These are phyloP conservation scores for Drosophila parvula DNA, from an alignment of 1,140 invertebrate species.

Conservation along the genomic window DNA sequence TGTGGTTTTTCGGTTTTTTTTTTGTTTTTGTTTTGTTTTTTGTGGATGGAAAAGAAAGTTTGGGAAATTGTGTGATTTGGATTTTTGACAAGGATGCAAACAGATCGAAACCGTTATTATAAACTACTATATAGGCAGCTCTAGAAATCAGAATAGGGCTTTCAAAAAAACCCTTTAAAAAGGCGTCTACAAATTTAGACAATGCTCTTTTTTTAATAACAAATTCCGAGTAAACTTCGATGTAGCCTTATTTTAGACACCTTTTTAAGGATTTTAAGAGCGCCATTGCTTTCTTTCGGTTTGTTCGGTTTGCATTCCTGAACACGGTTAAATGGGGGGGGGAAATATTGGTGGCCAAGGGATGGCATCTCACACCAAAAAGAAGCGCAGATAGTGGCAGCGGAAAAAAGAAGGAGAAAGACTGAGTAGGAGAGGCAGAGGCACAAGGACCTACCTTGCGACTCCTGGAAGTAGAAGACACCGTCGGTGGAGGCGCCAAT, in stretches of 20 bases:
- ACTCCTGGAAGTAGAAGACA: conserved; percentile 45
- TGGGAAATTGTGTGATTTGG: background rate
- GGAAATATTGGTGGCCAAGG: background rate
- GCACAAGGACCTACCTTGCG: conserved; percentile 70
- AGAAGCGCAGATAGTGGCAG: conserved; percentile 13
- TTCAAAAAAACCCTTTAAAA: no score
- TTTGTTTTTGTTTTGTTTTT: no score
- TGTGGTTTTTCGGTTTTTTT: background rate
- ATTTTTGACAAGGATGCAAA: background rate
- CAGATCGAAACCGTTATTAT: background rate
- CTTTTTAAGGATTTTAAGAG: no score
- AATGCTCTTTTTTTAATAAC: no score
- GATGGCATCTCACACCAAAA: conserved; percentile 30
- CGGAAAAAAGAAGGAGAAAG: background rate
- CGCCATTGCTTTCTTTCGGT: no score
- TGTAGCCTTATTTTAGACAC: no score
- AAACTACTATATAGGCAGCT: no score
- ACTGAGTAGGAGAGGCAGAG: no score
- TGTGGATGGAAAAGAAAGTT: conserved; percentile 15
- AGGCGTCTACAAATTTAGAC: no score
- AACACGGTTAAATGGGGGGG: background rate
- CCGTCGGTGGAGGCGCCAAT: conserved; percentile 55
- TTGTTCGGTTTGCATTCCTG: background rate
- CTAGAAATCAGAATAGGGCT: no score
- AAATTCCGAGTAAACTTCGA: no score